Base-by-base conservation (phyloP, 2,113 vertebrate genomes). In the Ondatra zibethicus region DNA sequence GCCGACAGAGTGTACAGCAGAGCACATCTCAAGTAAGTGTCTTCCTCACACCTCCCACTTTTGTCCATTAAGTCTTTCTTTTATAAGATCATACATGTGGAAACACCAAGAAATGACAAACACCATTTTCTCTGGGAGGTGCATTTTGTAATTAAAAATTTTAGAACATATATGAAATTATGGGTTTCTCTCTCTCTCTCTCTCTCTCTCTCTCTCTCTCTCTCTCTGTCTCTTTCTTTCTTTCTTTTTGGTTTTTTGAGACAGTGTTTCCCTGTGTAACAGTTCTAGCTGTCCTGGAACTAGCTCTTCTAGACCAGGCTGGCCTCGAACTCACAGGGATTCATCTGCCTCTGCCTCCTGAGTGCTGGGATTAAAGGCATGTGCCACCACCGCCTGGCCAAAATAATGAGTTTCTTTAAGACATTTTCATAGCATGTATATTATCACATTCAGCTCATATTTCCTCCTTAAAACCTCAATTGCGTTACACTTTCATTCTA, bases 1-100 rank as follows among this genome's bases (percentile, higher is more conserved):
- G 99, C 98, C 99, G 99, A 97, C 99, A 99, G 98, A 99, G 99
- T 98, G 99, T 99, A 96, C 99, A 99, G 98, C 99, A 99, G 98
- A 99, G 99, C 98, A 99, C 99, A 87, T 99, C 99, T 93, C 99
- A 99, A 99, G 99, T 99, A 99, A 98, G 96, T 77, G 29, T 19
- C 8, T 89, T 85, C 45, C 45, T 47, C 61, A 85, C 75, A 17
- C 7, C 50, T 63, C 50, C 47, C 3, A 4, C n/a, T 66, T 23
- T 95, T 95, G 88, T 23, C 66, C 4, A n/a, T 68, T 23, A 50
- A 0, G 68, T 68, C 81, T 96, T 36, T 96, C 82, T 94, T 93
- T 95, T 39, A 96, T 89, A 14, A 88, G 10, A 50, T 66, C 23
- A 50, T n/a, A 68, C 14, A 31, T 92, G 36, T 45, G 68, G 89